A percentile compares a stretch with the other conserved stretches of the same genome.
phyloP scores from a whole-genome alignment of 2,113 vertebrate genomes.

The Clupea harengus region DNA sequence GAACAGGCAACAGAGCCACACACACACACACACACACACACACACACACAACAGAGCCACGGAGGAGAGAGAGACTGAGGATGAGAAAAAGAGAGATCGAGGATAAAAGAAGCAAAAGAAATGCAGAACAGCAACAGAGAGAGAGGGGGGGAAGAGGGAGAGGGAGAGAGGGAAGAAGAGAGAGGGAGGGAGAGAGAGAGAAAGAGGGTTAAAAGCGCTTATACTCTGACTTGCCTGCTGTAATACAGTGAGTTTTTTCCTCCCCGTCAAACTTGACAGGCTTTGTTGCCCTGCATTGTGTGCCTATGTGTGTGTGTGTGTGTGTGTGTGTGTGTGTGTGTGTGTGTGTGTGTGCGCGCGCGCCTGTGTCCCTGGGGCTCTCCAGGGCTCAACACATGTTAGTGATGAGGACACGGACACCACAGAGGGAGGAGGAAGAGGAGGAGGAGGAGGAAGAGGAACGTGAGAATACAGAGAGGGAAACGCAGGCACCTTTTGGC shows the following conservation, averaged over 20 bases:
- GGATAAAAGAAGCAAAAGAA: neutral
- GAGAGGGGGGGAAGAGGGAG: conserved; percentile 9
- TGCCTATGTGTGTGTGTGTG: neutral
- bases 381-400: too few species aligned
- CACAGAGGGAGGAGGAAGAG: too few species aligned
- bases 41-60: conserved; percentile 11
- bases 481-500: too few species aligned
- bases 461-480: too few species aligned
- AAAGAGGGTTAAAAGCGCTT: too few species aligned
- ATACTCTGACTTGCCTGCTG: neutral
- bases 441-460: too few species aligned
- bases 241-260: neutral
- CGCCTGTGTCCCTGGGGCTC: neutral
- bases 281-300: neutral
- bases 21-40: too few species aligned
- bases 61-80: neutral
- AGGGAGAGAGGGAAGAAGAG: conserved; percentile 25
- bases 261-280: neutral
- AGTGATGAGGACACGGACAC: too few species aligned
- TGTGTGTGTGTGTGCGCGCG: neutral
- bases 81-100: neutral
- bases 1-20: conserved; percentile 22
- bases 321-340: neutral
- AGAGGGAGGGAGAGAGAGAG: neutral
- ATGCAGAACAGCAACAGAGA: neutral